phyloP scores from a whole-genome alignment of 2,113 vertebrate genomes.

The Cebus imitator region DNA sequence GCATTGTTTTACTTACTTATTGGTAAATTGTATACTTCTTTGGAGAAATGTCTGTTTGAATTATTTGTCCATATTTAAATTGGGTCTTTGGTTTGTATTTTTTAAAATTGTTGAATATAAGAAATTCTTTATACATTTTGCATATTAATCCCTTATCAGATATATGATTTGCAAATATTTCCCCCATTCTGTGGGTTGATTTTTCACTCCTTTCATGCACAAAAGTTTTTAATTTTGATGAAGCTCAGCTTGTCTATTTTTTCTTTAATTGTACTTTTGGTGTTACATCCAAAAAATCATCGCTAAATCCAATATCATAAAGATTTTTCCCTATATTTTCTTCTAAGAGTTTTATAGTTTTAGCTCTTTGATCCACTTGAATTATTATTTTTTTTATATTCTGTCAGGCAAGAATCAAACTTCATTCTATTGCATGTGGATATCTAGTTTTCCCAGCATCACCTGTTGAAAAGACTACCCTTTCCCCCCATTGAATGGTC shows the following conservation, averaged over 20 bases:
- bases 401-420: neutral
- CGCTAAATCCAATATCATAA: neutral
- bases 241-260: neutral
- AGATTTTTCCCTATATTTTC: neutral
- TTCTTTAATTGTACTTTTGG: neutral
- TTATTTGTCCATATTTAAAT: neutral
- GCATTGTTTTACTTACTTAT: neutral
- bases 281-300: neutral
- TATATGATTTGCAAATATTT: neutral
- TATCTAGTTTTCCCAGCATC: neutral
- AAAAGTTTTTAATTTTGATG: neutral
- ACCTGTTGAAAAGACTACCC: neutral
- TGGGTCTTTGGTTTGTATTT: neutral
- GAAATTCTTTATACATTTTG: neutral
- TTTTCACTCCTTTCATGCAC: neutral
- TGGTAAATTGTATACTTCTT: neutral
- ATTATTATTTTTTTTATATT: neutral
- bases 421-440: neutral
- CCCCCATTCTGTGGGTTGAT: neutral
- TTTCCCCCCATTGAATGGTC: neutral
- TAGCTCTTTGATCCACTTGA: neutral
- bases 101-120: neutral
- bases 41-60: neutral
- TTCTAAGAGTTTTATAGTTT: neutral
- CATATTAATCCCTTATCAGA: neutral